Evolutionary conservation across 2,888 invertebrate genomes (phyloP).

Genomic region (Ectemnius cavifrons): DNA sequence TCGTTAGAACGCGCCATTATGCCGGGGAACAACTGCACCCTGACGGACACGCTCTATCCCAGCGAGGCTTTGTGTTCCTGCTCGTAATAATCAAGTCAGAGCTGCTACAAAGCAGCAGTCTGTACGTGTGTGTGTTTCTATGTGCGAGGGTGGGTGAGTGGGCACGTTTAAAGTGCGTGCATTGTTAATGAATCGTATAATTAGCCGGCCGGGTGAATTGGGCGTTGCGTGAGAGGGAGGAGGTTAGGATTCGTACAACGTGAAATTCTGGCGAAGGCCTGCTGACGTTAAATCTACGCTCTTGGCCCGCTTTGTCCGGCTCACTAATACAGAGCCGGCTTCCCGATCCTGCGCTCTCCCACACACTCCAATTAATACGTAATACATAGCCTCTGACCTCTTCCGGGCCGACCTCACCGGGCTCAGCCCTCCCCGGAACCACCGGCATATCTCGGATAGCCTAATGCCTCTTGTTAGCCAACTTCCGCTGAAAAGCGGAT

Average conservation of each 20-base stretch:
- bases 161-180: slow-evolving; percentile 61
- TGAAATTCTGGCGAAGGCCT: background rate
- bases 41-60: too few species aligned
- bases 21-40: too few species aligned
- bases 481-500: too few species aligned
- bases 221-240: slow-evolving; percentile 26
- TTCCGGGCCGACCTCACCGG: background rate
- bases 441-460: too few species aligned
- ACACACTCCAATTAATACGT: too few species aligned
- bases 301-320: slow-evolving; percentile 48
- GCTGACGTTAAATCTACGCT: slow-evolving; percentile 29
- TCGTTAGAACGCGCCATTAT: too few species aligned
- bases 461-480: too few species aligned
- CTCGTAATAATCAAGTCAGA: slow-evolving; percentile 60
- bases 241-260: slow-evolving; percentile 32
- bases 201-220: slow-evolving; percentile 55
- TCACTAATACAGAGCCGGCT: slow-evolving; percentile 27
- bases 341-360: too few species aligned
- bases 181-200: slow-evolving; percentile 68
- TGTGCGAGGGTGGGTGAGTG: too few species aligned
- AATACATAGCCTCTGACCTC: slow-evolving; percentile 12
- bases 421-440: too few species aligned
- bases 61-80: slow-evolving; percentile 14
- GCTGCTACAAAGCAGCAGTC: too few species aligned
- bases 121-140: too few species aligned